Evolutionary conservation across 2,888 invertebrate species (phyloP).

Genomic region (Lycia hirtaria): DNA sequence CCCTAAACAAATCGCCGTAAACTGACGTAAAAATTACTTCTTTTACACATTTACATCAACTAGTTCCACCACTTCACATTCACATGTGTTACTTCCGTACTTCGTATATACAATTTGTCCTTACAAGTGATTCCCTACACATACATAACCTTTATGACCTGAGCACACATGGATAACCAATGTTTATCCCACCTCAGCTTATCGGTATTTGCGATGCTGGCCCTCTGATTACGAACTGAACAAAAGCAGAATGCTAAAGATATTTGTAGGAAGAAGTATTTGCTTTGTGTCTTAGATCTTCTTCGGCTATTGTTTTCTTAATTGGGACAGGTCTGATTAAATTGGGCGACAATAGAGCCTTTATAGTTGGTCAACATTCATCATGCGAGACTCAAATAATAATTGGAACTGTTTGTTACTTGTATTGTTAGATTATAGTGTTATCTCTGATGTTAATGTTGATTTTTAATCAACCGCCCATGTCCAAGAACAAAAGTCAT

Average conservation of each 20-base stretch:
- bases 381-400: not conserved
- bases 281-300: constrained; percentile 21
- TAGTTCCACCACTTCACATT: not conserved
- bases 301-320: constrained; percentile 28
- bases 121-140: not conserved
- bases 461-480: too few relatives aligned
- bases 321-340: constrained; percentile 29
- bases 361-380: constrained; percentile 6
- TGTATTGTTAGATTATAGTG: not conserved
- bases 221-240: constrained; percentile 20
- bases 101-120: not conserved
- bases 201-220: constrained; percentile 20
- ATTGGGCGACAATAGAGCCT: constrained; percentile 20
- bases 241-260: constrained; percentile 26
- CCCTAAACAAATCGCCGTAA: too few relatives aligned
- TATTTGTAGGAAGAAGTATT: constrained; percentile 30
- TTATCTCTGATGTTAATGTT: too few relatives aligned
- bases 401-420: constrained; percentile 6
- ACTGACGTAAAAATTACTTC: too few relatives aligned
- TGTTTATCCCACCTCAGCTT: constrained; percentile 12
- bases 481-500: too few relatives aligned
- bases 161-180: constrained; percentile 3
- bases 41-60: too few relatives aligned
- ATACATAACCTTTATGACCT: constrained; percentile 13
- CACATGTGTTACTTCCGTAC: not conserved